phyloP scores from a whole-genome alignment of 2,888 invertebrate genomes.

The Chrysomela aeneicollis region DNA sequence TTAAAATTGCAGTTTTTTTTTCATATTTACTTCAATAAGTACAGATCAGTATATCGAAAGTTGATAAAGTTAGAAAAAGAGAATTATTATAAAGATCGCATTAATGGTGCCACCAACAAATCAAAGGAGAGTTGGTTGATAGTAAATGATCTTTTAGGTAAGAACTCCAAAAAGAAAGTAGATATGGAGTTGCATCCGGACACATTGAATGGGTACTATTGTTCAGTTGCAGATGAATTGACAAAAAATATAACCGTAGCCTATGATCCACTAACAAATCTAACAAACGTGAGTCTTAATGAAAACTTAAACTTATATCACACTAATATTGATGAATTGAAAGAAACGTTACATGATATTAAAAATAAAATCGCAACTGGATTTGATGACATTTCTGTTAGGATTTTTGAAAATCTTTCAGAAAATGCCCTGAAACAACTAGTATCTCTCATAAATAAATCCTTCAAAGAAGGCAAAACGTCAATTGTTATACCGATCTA shows the following conservation, averaged over 20 bases:
- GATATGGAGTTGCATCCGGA: constrained; percentile 4
- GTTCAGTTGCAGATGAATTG: constrained; percentile 11
- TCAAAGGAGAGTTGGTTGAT: background rate
- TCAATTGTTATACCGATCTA: constrained; percentile 8
- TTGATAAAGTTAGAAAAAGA: too few relatives aligned
- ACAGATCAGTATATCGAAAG: too few relatives aligned
- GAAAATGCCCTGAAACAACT: constrained; percentile 6
- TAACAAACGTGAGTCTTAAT: constrained; percentile 16
- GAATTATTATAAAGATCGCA: too few relatives aligned
- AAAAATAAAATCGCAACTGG: constrained; percentile 14
- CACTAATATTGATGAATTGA: constrained; percentile 4
- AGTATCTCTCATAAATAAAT: constrained; percentile 1
- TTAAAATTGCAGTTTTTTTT: background rate
- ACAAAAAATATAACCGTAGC: constrained; percentile 6
- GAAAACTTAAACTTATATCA: constrained; percentile 9
- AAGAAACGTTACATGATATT: constrained; percentile 4
- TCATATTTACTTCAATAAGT: too few relatives aligned
- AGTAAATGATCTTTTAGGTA: background rate
- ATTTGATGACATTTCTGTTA: constrained; percentile 10
- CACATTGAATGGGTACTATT: constrained; percentile 2
- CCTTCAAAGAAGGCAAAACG: background rate
- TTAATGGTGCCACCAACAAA: too few relatives aligned
- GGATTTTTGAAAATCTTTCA: constrained; percentile 9
- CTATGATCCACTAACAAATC: constrained; percentile 7
- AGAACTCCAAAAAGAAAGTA: background rate